Evolutionary conservation across 1,140 invertebrate species (phyloP), one percentile per base, ranked within the genome.

Genomic region (Macrobrachium rosenbergii): DNA sequence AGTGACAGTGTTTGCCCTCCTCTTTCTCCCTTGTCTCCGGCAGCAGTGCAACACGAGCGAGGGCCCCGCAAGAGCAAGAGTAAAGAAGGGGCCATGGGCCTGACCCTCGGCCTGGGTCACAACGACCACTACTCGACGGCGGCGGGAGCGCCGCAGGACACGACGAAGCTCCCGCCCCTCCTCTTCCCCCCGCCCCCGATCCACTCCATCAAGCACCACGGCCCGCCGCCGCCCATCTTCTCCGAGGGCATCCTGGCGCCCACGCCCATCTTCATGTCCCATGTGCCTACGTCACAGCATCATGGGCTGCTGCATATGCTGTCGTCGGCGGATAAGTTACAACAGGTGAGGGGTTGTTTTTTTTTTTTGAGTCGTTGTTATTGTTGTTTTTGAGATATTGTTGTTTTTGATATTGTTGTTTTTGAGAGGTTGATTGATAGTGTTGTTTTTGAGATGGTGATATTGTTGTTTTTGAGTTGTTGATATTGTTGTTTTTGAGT

Each of bases 31-130:
- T 52, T 52, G 52, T 52, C 84, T 67, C 84, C 84, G 78, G 75
- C 84, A 87, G 84, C 84, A 82, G 84, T 87, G 69, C 84, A 87
- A 79, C 84, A 87, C 21, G 84, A 87, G 78, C 77, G 84, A 8
- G 84, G 84, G 5, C 84, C 84, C 11, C 64, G 84, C 58, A 87
- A 87, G 87, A 88, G 83, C 75, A 88, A 88, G 81, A 79, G 52
- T 62, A 88, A 88, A 62, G 87, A 88, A 7, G 69, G 82, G 52
- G 19, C 21, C 2, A 17, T 84, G 63, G 87, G 45, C 3, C 76
- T 79, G 2, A 75, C 76, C 8, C 59, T 63, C 11, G 52, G 19
- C 19, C 76, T 83, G 28, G 21, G 75, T 8, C 67, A 69, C 11
- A 23, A 58, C 12, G 84, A 81, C 58, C 84, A 87, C 84, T 87